Base-by-base conservation (phyloP, 2,888 invertebrate species). In the Villa cingulata region DNA sequence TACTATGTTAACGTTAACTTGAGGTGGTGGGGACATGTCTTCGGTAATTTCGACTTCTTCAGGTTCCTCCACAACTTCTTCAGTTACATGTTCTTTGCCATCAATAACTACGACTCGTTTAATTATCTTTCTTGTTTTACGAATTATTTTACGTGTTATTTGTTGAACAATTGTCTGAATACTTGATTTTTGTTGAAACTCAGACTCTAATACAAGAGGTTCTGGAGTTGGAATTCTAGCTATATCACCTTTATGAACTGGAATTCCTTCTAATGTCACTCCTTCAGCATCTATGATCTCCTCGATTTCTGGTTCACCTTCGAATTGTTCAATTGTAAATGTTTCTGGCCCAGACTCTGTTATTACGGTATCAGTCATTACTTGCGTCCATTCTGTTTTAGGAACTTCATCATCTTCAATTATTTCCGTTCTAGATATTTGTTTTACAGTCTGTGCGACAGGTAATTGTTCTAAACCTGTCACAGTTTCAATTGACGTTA, bases 31-130 rank as follows among this genome's bases (percentile, higher is more conserved):
- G 10, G 12, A 32, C 46, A 65, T 60, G 53, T 63, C 65, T 51
- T 64, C 64, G 16, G 59, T 62, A 3, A 68, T 54, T 53, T 69
- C 68, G 19, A 67, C 53, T 54, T 68, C 67, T 65, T 86, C 88
- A 0, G 89, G 89, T 64, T 88, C 88, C 60, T 89, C 89, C 39
- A 88, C 73, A 1, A 88, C 69, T 70, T 89, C 88, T 66, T 89
- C 89, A 9, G 81, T 81, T 0, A 86, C 76, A 51, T 83, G 82
- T 68, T 89, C 89, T 66, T 86, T 83, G 0, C 89, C 89, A 62
- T 89, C 82, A 49, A 88, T 77, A 6, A 87, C 80, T 1, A 83
- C 81, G 3, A 85, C 76, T 54, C 81, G 78, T 46, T 84, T 76
- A 45, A 89, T 83, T 17, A 87, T 83, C 53, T 82, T 78, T 41